Evolutionary conservation across 2,113 vertebrate species (phyloP).

Genomic region (Callipepla californica): DNA sequence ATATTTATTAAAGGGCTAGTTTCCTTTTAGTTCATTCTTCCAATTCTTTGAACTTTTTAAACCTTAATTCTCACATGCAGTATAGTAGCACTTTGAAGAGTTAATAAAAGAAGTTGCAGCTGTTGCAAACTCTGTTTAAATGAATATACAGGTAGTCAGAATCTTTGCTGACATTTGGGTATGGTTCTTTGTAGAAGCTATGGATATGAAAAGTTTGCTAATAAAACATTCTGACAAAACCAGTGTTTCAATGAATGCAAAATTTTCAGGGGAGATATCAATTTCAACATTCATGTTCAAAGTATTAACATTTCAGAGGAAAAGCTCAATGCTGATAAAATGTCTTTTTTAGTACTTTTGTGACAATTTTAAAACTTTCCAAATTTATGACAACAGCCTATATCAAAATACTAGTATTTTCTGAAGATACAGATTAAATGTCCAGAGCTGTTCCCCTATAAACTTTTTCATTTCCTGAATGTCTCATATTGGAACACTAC

Average conservation of each 20-base stretch:
- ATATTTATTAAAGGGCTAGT: not conserved
- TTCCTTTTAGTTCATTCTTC: not conserved
- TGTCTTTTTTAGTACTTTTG: not conserved
- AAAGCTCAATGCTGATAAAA: conserved; percentile 1
- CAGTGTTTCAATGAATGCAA: conserved; percentile 1
- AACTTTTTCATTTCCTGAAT: conserved; percentile 5
- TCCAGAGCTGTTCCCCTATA: not conserved
- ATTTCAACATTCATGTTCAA: not conserved
- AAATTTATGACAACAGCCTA: not conserved
- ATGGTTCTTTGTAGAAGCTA: not conserved
- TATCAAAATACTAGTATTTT: conserved; percentile 5
- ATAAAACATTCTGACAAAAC: conserved; percentile 9
- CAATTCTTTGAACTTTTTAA: not conserved
- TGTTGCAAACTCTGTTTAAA: not conserved
- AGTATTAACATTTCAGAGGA: conserved; percentile 30
- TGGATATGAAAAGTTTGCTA: not conserved
- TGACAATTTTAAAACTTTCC: not conserved
- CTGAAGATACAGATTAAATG: not conserved
- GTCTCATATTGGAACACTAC: conserved; percentile 34
- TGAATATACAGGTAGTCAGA: not conserved
- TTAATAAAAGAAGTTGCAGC: not conserved
- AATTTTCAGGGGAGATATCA: not conserved
- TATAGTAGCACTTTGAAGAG: not conserved
- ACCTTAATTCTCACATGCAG: not conserved
- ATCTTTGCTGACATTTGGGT: not conserved